These are phyloP conservation scores for Sphaerolaimus hirsutus DNA, from an alignment of 2,888 invertebrate species.

Conservation along the genomic window DNA sequence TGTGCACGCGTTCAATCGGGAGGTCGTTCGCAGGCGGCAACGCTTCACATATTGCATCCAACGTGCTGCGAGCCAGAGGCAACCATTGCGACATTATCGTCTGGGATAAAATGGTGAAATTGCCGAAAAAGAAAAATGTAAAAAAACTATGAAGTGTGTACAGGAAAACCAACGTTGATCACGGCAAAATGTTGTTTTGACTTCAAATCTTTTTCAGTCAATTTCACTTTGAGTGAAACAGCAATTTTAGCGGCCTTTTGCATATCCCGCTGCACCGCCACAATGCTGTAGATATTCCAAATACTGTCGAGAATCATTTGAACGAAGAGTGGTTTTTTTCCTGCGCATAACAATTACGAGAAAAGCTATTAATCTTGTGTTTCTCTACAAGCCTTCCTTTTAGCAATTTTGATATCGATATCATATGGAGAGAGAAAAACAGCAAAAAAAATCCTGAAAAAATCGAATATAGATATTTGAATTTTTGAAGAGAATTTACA, in stretches of 20 bases:
- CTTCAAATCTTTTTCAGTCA: too few species aligned
- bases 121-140: too few species aligned
- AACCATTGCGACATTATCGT: slow-evolving; percentile 67
- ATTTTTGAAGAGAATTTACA: neutral
- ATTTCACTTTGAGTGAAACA: slow-evolving; percentile 42
- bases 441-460: neutral
- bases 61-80: slow-evolving; percentile 53
- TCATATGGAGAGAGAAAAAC: neutral
- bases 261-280: slow-evolving; percentile 41
- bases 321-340: slow-evolving; percentile 73
- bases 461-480: neutral
- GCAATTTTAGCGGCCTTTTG: slow-evolving; percentile 29
- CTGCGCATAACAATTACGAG: slow-evolving; percentile 36
- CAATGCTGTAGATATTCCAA: slow-evolving; percentile 63
- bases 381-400: too few species aligned
- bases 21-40: slow-evolving; percentile 60
- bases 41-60: slow-evolving; percentile 51
- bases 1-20: too few species aligned
- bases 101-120: too few species aligned
- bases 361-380: too few species aligned
- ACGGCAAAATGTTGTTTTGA: too few species aligned
- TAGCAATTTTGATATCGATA: too few species aligned
- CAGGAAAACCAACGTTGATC: too few species aligned
- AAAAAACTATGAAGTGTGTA: too few species aligned
- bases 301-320: slow-evolving; percentile 70